These are phyloP conservation scores for Blastobasis adustella DNA, from an alignment of 2,888 invertebrate genomes.

Conservation along the genomic window DNA sequence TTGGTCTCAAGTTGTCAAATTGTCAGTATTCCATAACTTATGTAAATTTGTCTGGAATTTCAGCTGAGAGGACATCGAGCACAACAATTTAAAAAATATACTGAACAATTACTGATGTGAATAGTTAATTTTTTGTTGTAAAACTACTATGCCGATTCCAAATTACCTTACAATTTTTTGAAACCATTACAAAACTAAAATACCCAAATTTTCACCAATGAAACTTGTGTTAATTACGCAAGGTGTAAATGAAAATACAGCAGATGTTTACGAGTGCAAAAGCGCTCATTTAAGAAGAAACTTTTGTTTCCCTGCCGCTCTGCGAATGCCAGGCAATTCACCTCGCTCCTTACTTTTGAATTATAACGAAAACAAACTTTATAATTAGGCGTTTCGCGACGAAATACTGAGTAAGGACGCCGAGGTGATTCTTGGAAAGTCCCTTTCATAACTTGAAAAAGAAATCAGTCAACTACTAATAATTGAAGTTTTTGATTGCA, in stretches of 20 bases:
- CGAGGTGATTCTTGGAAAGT: not conserved
- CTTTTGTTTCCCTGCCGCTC: constrained; percentile 1
- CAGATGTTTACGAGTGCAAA: constrained; percentile 4
- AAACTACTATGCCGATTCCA: too few species aligned
- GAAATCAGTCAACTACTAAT: too few species aligned
- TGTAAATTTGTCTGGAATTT: not conserved
- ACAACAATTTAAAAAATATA: not conserved
- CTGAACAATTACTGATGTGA: too few species aligned
- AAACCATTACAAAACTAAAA: too few species aligned
- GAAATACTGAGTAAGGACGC: not conserved
- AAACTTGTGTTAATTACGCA: constrained; percentile 7
- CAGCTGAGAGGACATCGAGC: not conserved
- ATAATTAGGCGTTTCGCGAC: constrained; percentile 2
- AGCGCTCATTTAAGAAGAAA: constrained; percentile 4
- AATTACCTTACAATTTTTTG: too few species aligned
- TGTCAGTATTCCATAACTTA: not conserved
- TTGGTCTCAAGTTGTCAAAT: too few species aligned
- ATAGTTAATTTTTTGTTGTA: too few species aligned
- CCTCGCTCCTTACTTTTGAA: not conserved
- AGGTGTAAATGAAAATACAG: constrained; percentile 7
- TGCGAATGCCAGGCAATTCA: not conserved
- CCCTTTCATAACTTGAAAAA: too few species aligned
- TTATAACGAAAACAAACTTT: constrained; percentile 3
- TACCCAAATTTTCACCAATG: not conserved
- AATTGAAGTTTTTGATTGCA: too few species aligned